Percentiles rank a stretch among this genome's conserved stretches.
phyloP scores from a whole-genome alignment of 2,113 vertebrate species.

The Gallinago media region DNA sequence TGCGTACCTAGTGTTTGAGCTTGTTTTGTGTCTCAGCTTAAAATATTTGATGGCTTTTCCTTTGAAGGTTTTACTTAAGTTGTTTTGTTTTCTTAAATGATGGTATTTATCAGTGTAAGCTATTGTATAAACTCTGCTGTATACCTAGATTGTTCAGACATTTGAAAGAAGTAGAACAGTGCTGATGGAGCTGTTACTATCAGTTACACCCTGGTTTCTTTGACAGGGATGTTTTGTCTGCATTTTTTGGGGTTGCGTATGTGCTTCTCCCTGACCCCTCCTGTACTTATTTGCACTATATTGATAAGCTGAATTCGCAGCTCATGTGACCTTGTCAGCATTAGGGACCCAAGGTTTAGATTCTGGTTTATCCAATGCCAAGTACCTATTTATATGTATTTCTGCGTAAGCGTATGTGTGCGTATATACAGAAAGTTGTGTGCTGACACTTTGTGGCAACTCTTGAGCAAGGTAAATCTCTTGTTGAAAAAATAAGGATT shows the following conservation, averaged over 20 bases:
- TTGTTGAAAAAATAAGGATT: background rate
- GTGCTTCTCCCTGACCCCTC: background rate
- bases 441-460: background rate
- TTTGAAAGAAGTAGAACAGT: background rate
- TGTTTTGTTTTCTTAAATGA: background rate
- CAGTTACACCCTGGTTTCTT: background rate
- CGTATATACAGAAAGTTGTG: background rate
- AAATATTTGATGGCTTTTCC: background rate
- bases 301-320: background rate
- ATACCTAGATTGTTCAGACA: background rate
- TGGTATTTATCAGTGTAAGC: background rate
- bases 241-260: background rate
- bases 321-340: background rate
- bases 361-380: background rate
- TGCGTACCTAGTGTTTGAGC: background rate
- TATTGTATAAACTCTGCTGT: background rate
- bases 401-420: fast-evolving
- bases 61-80: background rate
- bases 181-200: background rate
- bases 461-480: background rate
- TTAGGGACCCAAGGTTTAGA: background rate
- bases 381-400: background rate
- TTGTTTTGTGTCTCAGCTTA: background rate
- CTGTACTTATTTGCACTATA: background rate
- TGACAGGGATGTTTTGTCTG: background rate